A percentile compares a stretch with the other conserved stretches of the same genome.
Conservation (phyloP, 2,113 vertebrate species). For the Zosterops japonicus region DNA sequence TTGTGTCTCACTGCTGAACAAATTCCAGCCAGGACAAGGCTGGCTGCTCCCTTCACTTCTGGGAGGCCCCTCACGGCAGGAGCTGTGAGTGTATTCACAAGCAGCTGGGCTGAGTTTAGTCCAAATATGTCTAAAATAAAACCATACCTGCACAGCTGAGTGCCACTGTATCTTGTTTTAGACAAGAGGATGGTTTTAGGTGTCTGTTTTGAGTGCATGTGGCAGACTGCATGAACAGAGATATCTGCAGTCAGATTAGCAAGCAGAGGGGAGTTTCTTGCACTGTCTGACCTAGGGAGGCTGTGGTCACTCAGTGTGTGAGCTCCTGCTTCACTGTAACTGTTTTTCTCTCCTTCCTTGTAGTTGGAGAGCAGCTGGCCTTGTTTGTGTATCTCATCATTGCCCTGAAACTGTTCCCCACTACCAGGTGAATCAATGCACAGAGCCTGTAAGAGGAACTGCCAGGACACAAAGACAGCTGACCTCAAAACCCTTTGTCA, state of each 20-base stretch:
- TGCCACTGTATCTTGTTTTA: not conserved
- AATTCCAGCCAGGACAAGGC: not conserved
- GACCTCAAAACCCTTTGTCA: not conserved
- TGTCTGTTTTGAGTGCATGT: not conserved
- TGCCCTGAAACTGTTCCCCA: conserved; percentile 54
- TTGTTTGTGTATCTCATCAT: conserved; percentile 17
- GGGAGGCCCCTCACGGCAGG: not conserved
- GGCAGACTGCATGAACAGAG: not conserved
- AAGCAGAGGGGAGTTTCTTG: not conserved
- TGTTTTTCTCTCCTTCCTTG: not conserved
- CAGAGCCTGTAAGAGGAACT: not conserved
- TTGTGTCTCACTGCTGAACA: not conserved
- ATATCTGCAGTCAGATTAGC: not conserved
- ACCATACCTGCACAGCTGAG: not conserved
- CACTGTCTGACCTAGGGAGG: not conserved
- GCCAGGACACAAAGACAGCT: not conserved
- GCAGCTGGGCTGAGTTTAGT: not conserved
- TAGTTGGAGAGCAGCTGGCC: conserved; percentile 42
- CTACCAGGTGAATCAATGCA: conserved; percentile 22
- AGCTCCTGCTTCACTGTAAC: not conserved
- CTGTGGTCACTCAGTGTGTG: not conserved
- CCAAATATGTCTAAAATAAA: not conserved
- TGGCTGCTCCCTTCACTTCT: not conserved
- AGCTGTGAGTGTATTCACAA: not conserved
- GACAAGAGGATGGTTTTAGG: not conserved